A percentile compares a stretch with the other conserved stretches of the same genome.
Evolutionary conservation across 2,797 vertebrate species (phyloP).

Genomic region (Malacoraja senta): DNA sequence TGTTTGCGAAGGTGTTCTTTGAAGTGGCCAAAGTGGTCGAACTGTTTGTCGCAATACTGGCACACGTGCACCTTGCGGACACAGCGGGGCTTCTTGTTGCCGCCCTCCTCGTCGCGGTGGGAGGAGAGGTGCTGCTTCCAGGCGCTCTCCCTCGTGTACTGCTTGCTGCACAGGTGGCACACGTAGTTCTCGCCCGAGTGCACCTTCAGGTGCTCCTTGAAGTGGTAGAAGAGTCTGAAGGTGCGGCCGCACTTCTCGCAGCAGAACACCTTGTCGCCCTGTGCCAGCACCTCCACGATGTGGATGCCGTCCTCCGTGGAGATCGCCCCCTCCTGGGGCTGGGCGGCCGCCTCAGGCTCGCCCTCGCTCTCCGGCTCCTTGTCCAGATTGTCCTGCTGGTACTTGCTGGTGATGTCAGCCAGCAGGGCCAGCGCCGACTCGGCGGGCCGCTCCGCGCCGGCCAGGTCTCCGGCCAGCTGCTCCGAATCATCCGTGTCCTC

Average conservation of each 20-base stretch:
- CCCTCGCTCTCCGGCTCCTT: constrained; percentile 57
- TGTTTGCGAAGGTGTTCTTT: constrained; percentile 96
- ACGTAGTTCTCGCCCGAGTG: constrained; percentile 81
- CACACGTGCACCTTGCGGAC: constrained; percentile 93
- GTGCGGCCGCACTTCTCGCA: constrained; percentile 90
- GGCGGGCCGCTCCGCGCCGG: constrained; percentile 62
- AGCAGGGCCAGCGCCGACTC: constrained; percentile 90
- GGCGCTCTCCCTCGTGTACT: constrained; percentile 85
- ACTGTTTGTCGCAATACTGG: constrained; percentile 93
- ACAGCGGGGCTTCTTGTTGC: constrained; percentile 74
- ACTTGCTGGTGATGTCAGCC: constrained; percentile 97
- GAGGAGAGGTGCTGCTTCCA: constrained; percentile 87
- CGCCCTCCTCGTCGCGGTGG: constrained; percentile 80
- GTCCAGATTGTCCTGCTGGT: constrained; percentile 77
- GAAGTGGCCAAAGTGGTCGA: constrained; percentile 98
- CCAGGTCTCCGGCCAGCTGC: not conserved
- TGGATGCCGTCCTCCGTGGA: constrained; percentile 82
- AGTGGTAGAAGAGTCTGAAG: constrained; percentile 96
- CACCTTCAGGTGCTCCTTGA: constrained; percentile 94
- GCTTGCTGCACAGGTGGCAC: constrained; percentile 86
- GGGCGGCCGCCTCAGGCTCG: constrained; percentile 46
- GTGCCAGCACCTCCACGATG: constrained; percentile 91
- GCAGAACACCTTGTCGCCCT: constrained; percentile 87
- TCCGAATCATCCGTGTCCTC: not conserved
- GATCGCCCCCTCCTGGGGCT: constrained; percentile 42